phyloP scores from a whole-genome alignment of 1,140 invertebrate genomes.

The Acromyrmex echinatior region DNA sequence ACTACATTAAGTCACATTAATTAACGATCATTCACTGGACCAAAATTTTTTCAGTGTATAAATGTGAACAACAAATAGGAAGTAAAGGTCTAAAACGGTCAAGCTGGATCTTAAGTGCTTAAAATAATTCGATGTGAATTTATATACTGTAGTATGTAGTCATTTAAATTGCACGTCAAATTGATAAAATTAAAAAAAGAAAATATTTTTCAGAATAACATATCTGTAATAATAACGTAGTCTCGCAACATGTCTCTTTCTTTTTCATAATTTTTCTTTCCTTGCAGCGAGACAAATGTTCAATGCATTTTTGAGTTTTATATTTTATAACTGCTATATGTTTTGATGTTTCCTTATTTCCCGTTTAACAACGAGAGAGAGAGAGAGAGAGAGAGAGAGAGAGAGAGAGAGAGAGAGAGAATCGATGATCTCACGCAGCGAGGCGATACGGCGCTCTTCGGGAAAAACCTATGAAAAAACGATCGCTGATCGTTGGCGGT shows the following conservation, averaged over 20 bases:
- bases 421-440: not conserved
- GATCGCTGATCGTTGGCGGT: slow-evolving; percentile 7
- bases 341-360: not conserved
- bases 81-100: too few species aligned
- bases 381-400: too few species aligned
- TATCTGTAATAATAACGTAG: not conserved
- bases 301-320: not conserved
- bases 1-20: too few species aligned
- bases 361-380: not conserved
- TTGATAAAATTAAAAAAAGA: not conserved
- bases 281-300: not conserved
- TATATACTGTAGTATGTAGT: too few species aligned
- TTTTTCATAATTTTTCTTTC: not conserved
- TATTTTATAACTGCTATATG: not conserved
- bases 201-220: not conserved
- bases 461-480: slow-evolving; percentile 6
- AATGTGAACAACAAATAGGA: too few species aligned
- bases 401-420: too few species aligned
- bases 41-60: too few species aligned
- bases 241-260: not conserved
- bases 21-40: too few species aligned
- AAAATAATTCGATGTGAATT: too few species aligned
- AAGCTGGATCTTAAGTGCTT: too few species aligned
- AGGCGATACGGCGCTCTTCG: too few species aligned
- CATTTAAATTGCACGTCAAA: too few species aligned